Base-by-base conservation (phyloP, 30 jellyfish, hydroid and myxozoan genomes). In the Catostylus mosaicus region DNA sequence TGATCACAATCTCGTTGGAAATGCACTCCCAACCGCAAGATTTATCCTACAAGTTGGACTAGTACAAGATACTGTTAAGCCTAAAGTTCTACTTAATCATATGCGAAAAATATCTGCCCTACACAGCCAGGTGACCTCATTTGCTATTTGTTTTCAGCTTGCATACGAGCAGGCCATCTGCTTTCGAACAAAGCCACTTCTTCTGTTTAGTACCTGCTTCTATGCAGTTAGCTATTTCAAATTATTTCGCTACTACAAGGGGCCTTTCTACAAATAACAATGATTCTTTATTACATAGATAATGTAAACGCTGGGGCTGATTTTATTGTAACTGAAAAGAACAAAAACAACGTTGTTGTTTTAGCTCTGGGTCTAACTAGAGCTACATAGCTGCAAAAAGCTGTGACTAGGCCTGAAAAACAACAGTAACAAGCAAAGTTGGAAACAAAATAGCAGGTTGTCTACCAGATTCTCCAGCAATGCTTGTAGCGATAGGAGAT, bases 161-260 rank as follows among this genome's bases (percentile, higher is more conserved):
- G 38, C 8, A 2, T n/a, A 22, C 6, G 37, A 23, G 38, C 62
- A 36, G 80, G 59, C 80, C 80, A 68, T 68, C 80, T 68, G 80
- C 80, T 37, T 35, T 16, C 34, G 19, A 37, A 35, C 66, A 34
- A 68, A 68, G 12, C 36, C 27, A 7, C 11, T 37, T 3, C 38
- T 23, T 26, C 10, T 5, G 8, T 18, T 37, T 27, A 59, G 71
- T 59, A 59, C 71, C 71, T 59, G 71, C 71, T 50, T 50, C 27
- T 18, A 10, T 5, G 63, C 24, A 3, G 24, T 4, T 50, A 8
- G n/a, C n/a, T n/a, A 9, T 50, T 50, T 3, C 24, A 50, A 50
- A 50, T 8, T 27, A 50, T 4, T 50, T 4, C 24, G 20, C 18
- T 50, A 5, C 14, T 27, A 18, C 24, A 50, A 27, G n/a, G n/a